Base-by-base conservation (phyloP, 2,888 invertebrate genomes). In the Acleris cristana region DNA sequence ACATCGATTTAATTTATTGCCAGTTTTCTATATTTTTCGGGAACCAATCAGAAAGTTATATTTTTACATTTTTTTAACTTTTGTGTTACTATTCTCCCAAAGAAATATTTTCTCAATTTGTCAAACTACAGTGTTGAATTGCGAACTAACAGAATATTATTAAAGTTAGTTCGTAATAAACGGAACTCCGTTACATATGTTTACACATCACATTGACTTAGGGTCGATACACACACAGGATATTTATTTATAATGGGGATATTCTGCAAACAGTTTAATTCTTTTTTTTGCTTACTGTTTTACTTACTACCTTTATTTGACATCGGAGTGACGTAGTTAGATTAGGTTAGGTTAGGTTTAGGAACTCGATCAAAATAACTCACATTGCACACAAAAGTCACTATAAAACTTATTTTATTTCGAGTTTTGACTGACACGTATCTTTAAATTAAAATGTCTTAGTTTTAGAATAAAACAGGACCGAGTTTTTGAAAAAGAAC, bases 101-200 rank as follows among this genome's bases (percentile, higher is more conserved):
- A 14, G 12, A 44, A 40, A 7, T 57, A 34, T 18, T 30, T 26
- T 21, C 34, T 23, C 21, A 60, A n/a, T 44, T 34, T 30, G 52
- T 34, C 26, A 56, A 62, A 69, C 73, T 71, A 64, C 72, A 77
- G 72, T 74, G 74, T 75, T 73, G 72, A 74, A 73, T 73, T 69
- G 67, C 69, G 59, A 72, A 77, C 73, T 71, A 69, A 73, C 67
- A 63, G 71, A 71, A 74, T 76, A 76, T 76, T 63, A 72, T 72
- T 72, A 74, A 73, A 77, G 69, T 76, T 63, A 76, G 75, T 79
- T 78, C 77, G 75, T 73, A 71, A 71, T 73, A 73, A 67, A 64
- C 71, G 73, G 73, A 72, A 73, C 73, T 73, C 70, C 74, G 72
- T 74, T 75, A 75, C 66, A 70, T 74, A 71, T 70, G 74, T 48